Percentiles rank a stretch among this genome's conserved stretches.
These are phyloP conservation scores for Nebria ingens DNA, from an alignment of 1,140 invertebrate genomes.

Conservation along the genomic window DNA sequence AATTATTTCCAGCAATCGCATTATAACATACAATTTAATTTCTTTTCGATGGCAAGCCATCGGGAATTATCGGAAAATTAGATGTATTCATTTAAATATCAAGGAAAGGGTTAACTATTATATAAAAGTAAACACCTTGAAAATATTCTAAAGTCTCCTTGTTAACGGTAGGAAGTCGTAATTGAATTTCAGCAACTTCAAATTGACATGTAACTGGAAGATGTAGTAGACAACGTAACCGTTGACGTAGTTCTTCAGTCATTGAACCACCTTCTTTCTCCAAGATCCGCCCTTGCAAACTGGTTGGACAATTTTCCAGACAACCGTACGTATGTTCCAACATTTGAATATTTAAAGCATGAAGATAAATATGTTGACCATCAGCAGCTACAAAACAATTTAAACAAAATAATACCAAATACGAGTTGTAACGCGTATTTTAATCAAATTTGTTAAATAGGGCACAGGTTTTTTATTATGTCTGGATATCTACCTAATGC, in stretches of 20 bases:
- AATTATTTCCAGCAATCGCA: too few relatives aligned
- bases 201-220: slow-evolving; percentile 84
- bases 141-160: slow-evolving; percentile 53
- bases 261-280: slow-evolving; percentile 78
- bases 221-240: slow-evolving; percentile 76
- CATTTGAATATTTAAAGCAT: slow-evolving; percentile 85
- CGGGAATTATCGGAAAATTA: not conserved
- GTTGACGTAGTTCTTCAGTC: slow-evolving; percentile 63
- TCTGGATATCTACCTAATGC: too few relatives aligned
- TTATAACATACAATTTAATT: too few relatives aligned
- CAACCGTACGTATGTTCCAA: slow-evolving; percentile 75
- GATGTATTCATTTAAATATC: not conserved
- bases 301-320: slow-evolving; percentile 65
- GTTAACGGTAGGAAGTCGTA: slow-evolving; percentile 61
- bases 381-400: slow-evolving; percentile 54
- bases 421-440: too few relatives aligned
- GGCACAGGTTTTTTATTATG: too few relatives aligned
- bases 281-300: slow-evolving; percentile 61
- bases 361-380: slow-evolving; percentile 87
- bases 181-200: slow-evolving; percentile 77
- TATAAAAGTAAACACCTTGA: slow-evolving; percentile 43
- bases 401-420: not conserved
- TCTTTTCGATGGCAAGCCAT: too few relatives aligned
- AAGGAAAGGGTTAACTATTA: too few relatives aligned
- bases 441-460: too few relatives aligned